phyloP scores from a whole-genome alignment of 2,888 invertebrate species.

The Ommatoiulus sabulosus region DNA sequence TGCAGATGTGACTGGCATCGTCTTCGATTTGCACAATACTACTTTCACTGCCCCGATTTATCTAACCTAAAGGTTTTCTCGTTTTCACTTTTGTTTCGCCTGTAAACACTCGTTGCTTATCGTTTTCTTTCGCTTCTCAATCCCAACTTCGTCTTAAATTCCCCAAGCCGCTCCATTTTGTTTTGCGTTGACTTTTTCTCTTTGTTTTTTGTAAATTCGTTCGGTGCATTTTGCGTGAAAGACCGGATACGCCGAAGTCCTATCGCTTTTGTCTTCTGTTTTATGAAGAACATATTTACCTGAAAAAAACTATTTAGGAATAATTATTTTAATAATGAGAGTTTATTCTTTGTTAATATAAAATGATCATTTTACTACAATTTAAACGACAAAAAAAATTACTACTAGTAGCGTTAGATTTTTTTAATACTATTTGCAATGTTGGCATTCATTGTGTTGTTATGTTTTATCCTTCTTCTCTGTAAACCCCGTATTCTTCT shows the following conservation, averaged over 20 bases:
- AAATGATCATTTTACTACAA: constrained; percentile 1
- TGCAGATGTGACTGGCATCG: neutral
- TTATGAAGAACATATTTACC: constrained; percentile 1
- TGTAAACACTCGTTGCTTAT: neutral
- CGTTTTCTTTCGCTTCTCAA: neutral
- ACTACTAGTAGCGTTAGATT: neutral
- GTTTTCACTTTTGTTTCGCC: neutral
- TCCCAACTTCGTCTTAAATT: neutral
- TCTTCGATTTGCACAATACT: neutral
- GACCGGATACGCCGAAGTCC: neutral
- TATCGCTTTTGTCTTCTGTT: neutral
- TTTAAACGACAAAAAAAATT: neutral
- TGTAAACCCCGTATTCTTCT: neutral
- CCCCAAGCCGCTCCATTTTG: neutral
- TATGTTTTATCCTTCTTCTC: neutral
- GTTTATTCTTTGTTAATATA: constrained; percentile 1
- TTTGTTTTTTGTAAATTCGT: neutral
- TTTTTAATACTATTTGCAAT: constrained; percentile 1
- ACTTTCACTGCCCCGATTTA: neutral
- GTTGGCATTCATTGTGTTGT: constrained; percentile 1
- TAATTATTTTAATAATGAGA: neutral
- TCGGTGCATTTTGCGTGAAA: neutral
- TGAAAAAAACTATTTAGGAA: neutral
- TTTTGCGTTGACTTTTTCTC: neutral
- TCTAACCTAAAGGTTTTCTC: neutral